These are phyloP conservation scores for Hiodon alosoides DNA, from an alignment of 2,113 vertebrate species.

Conservation along the genomic window DNA sequence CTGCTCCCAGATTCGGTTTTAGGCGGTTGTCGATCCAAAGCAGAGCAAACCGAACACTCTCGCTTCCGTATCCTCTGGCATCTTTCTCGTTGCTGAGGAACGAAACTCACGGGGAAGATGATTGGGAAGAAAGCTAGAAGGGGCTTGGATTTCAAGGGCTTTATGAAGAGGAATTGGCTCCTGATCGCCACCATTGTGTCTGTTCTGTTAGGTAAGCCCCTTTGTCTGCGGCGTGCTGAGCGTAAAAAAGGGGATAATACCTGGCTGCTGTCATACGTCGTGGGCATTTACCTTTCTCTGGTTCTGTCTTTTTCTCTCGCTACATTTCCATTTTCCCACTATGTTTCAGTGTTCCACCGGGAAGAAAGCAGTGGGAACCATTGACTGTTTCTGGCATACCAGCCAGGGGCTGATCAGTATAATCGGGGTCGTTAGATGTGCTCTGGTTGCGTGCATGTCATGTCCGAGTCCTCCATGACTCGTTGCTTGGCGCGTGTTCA, in stretches of 20 bases:
- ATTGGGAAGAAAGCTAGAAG: conserved; percentile 67
- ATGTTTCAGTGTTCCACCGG: not conserved
- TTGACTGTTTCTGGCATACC: conserved; percentile 1
- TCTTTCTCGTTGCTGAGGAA: conserved; percentile 6
- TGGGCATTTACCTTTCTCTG: not conserved
- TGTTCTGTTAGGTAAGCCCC: conserved; percentile 78
- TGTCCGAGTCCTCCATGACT: not conserved
- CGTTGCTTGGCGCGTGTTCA: not conserved
- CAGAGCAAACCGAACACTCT: not conserved
- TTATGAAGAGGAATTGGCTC: conserved; percentile 81
- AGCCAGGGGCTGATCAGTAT: not conserved
- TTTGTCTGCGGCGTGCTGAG: conserved; percentile 6
- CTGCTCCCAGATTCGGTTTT: not conserved
- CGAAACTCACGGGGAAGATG: conserved; percentile 46
- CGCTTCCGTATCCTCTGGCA: not conserved
- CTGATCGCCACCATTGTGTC: conserved; percentile 77
- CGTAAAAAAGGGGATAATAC: conserved; percentile 1
- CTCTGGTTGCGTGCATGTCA: not conserved
- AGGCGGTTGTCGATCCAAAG: too few species aligned
- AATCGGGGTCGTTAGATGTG: not conserved
- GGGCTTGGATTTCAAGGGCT: conserved; percentile 57
- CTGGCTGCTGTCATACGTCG: conserved; percentile 2
- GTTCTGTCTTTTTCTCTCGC: not conserved
- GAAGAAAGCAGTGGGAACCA: not conserved
- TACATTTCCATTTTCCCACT: not conserved